Evolutionary conservation across 2,113 vertebrate species (phyloP), one percentile per base, ranked within the genome.

Genomic region (Ondatra zibethicus): DNA sequence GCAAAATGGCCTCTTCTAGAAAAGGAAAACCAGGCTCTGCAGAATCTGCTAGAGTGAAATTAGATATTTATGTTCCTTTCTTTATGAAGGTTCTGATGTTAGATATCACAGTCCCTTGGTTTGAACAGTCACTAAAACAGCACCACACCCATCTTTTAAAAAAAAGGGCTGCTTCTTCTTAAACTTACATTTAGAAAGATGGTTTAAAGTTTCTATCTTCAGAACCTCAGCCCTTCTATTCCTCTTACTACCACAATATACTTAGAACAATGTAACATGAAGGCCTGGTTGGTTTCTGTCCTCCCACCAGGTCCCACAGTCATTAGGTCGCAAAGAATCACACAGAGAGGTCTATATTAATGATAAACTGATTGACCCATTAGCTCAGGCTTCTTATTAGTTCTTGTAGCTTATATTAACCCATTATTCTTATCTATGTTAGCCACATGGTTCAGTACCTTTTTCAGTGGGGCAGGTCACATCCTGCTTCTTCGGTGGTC

Each of bases 41-140:
- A 89, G 96, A 96, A 98, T 96, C 52, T 76, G 92, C 88, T 94
- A 95, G 75, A 97, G 92, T 97, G 78, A 96, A 89, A 73, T 29
- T 89, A 95, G 77, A 94, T 93, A 96, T 84, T 80, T 72, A 66
- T 52, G 42, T 8, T 98, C 39, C 16, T 86, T 75, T 87, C 50
- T n/a, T 95, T 97, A 88, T 39, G 52, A 21, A 87, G 91, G 88
- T 96, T 27, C 78, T 89, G 17, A 96, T 90, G 96, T 94, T 97
- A 95, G 72, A 97, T 98, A 68, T 91, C 70, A 91, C 33, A 39
- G 82, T 61, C 45, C 92, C 11, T 93, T 92, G 93, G 90, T 82
- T 91, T n/a, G n/a, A 7, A 17, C 50, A 42, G 68, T 91, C 75
- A 61, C 7, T 92, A 0, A 0, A 27, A 65, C 78, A 86, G 1